These are phyloP conservation scores for Luperina testacea DNA, from an alignment of 2,888 invertebrate genomes.

Conservation along the genomic window DNA sequence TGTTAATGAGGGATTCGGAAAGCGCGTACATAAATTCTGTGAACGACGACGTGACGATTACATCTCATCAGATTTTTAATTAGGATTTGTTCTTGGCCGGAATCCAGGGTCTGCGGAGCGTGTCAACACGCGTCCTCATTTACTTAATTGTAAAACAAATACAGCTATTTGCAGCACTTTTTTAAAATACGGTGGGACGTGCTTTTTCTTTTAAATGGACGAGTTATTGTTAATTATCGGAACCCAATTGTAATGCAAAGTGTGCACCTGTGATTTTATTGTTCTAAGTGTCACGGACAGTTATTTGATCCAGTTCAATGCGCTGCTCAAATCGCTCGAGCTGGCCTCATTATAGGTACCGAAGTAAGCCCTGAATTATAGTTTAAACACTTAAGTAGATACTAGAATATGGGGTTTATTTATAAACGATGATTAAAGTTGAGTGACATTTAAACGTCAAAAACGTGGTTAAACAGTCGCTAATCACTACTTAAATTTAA, in stretches of 20 bases:
- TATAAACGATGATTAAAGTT: not conserved
- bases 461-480: not conserved
- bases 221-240: constrained; percentile 53
- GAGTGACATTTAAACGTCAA: not conserved
- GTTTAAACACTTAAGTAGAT: constrained; percentile 1
- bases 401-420: not conserved
- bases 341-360: constrained; percentile 42
- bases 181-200: constrained; percentile 46
- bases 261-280: constrained; percentile 75
- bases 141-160: constrained; percentile 65
- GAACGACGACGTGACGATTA: constrained; percentile 69
- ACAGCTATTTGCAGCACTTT: constrained; percentile 52
- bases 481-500: too few species aligned
- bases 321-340: constrained; percentile 49
- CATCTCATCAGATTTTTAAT: constrained; percentile 69
- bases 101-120: constrained; percentile 68
- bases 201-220: constrained; percentile 41
- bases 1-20: constrained; percentile 47
- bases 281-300: constrained; percentile 81
- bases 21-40: constrained; percentile 64
- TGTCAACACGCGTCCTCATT: constrained; percentile 68
- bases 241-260: constrained; percentile 54
- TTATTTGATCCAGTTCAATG: constrained; percentile 76
- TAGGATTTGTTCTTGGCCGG: constrained; percentile 69
- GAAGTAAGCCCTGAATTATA: constrained; percentile 27